These are phyloP conservation scores for Eulemur macaco DNA, from an alignment of 2,113 vertebrate genomes.

Conservation along the genomic window DNA sequence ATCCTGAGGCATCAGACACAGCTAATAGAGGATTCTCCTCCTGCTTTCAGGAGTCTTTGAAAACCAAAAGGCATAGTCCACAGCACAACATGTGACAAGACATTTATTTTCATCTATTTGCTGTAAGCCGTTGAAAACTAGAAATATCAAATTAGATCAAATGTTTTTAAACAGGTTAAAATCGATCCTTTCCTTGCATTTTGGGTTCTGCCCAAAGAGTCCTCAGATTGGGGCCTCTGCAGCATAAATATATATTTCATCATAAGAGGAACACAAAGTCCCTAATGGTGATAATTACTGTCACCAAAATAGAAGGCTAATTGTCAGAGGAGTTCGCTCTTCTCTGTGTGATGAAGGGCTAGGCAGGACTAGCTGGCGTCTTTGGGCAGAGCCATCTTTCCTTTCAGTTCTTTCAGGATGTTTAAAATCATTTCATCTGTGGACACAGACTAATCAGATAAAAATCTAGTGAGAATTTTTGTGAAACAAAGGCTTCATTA, in stretches of 20 bases:
- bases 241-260: conserved; percentile 37
- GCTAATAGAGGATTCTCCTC: conserved; percentile 31
- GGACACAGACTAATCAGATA: neutral
- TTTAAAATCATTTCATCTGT: neutral
- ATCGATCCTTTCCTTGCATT: neutral
- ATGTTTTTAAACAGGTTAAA: conserved; percentile 59
- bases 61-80: conserved; percentile 41
- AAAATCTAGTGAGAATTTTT: neutral
- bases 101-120: conserved; percentile 67
- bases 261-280: neutral
- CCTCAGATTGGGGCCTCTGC: neutral
- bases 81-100: conserved; percentile 54
- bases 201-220: conserved; percentile 49
- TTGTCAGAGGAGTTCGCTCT: conserved; percentile 1
- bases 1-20: neutral
- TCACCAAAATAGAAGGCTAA: conserved; percentile 48
- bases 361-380: neutral
- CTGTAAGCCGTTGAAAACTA: conserved; percentile 55
- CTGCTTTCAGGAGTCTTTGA: conserved; percentile 61
- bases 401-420: fast-evolving
- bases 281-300: conserved; percentile 41
- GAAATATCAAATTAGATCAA: conserved; percentile 64
- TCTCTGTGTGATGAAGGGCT: neutral
- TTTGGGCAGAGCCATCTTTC: neutral
- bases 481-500: neutral